Evolutionary conservation across 2,113 vertebrate species (phyloP), one percentile per base, ranked within the genome.

Genomic region (Odontesthes bonariensis): DNA sequence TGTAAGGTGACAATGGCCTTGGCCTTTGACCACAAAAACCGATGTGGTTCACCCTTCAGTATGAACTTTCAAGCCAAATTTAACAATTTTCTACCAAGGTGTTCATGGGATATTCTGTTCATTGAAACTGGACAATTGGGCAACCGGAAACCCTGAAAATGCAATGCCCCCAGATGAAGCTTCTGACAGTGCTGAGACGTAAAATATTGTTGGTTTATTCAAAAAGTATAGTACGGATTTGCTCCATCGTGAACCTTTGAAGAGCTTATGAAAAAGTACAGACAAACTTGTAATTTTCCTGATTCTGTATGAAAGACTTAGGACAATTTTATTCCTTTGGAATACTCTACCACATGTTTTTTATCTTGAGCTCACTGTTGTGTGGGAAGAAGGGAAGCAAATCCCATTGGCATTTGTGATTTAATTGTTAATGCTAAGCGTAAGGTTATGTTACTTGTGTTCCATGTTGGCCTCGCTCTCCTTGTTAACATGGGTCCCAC

Each of bases 401-500:
- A 54, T 93, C 91, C 87, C 90, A 74, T 72, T 85, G 83, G 91
- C 77, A 81, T 77, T 73, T 86, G 82, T 88, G 92, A 91, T 91
- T 94, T 92, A 94, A 94, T 94, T 94, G 91, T 94, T 94, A 93
- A 94, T 93, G 88, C 88, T 83, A 85, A 90, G 91, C 86, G 87
- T 91, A 90, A 88, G 91, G 91, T 92, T 92, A 90, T 91, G 89
- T 90, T 92, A 86, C 88, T 85, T 85, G 79, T 86, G 81, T 83
- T 93, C 74, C 88, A 81, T 82, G 86, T 79, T 90, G 87, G 89
- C 87, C 87, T 86, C 70, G 78, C 87, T 91, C 84, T 91, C 73
- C 90, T 93, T 92, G 92, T 94, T 93, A 93, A 92, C 92, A 92
- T 17, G 58, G 78, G 80, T 94, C 93, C 89, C 90, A 79, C 59